A percentile compares a stretch with the other conserved stretches of the same genome.
Evolutionary conservation across 30 jellyfish, hydroid and myxozoan genomes (phyloP).

Genomic region (Aurelia aurita): DNA sequence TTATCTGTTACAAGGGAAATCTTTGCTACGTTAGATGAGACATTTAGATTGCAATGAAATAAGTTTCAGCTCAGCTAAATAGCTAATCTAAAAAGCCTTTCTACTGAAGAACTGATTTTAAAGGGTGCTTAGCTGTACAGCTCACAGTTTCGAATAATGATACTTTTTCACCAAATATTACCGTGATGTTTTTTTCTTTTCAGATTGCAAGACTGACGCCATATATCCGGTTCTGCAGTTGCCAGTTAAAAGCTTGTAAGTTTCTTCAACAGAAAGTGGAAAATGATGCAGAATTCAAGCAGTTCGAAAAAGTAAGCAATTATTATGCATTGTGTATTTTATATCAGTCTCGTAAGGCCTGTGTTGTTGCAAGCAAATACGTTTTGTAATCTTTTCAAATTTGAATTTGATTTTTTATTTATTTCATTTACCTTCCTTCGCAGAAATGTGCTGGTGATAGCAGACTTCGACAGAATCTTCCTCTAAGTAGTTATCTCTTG

Average conservation of each 20-base stretch:
- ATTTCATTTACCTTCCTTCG: background rate
- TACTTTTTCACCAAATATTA: too few species aligned
- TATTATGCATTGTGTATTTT: too few species aligned
- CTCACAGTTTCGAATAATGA: too few species aligned
- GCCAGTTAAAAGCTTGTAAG: conserved; percentile 95
- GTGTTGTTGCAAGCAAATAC: background rate
- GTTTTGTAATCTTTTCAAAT: background rate
- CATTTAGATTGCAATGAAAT: too few species aligned
- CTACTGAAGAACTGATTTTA: too few species aligned
- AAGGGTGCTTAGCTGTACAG: too few species aligned
- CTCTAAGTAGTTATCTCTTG: conserved; percentile 90
- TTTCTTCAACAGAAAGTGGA: conserved; percentile 92
- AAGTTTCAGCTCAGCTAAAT: too few species aligned
- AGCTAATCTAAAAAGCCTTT: too few species aligned
- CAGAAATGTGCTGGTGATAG: conserved; percentile 99
- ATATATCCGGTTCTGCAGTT: conserved; percentile 98
- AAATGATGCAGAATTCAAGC: conserved; percentile 92
- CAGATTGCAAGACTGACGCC: conserved; percentile 96
- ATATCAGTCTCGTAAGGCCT: too few species aligned
- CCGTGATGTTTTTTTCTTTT: conserved; percentile 1
- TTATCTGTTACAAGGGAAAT: too few species aligned
- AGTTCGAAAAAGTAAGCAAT: conserved; percentile 81
- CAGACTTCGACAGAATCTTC: conserved; percentile 90
- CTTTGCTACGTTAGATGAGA: too few species aligned
- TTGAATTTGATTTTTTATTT: background rate